A percentile compares a stretch with the other conserved stretches of the same genome.
Evolutionary conservation across 2,113 vertebrate genomes (phyloP).

Genomic region (Poeciliopsis prolifica): DNA sequence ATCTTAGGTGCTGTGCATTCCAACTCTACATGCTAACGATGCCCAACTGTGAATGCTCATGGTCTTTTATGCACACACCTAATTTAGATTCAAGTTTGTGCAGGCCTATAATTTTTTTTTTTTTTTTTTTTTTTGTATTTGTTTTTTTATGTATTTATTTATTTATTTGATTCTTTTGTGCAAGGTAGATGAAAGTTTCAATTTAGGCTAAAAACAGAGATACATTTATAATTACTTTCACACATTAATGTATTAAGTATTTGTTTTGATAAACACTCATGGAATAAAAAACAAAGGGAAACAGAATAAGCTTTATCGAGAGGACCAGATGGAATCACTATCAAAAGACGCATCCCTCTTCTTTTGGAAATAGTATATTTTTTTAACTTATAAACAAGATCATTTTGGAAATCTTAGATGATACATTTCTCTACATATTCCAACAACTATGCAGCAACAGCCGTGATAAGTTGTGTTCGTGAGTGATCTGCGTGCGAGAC

Average conservation of each 20-base stretch:
- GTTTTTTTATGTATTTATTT: not conserved
- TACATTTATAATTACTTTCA: not conserved
- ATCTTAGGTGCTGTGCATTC: too few species aligned
- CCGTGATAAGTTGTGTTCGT: not conserved
- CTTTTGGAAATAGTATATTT: too few species aligned
- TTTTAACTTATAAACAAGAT: constrained; percentile 13
- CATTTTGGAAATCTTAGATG: not conserved
- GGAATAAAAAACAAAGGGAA: too few species aligned
- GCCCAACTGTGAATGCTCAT: not conserved
- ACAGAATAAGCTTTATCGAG: too few species aligned
- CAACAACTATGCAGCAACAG: not conserved
- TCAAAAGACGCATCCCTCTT: too few species aligned
- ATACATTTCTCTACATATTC: too few species aligned
- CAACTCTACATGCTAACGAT: too few species aligned
- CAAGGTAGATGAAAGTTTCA: not conserved
- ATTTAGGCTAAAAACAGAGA: not conserved
- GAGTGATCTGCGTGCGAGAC: not conserved
- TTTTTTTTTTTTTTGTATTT: too few species aligned
- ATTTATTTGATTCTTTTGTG: too few species aligned
- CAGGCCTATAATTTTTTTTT: too few species aligned
- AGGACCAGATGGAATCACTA: too few species aligned
- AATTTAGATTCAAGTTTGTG: not conserved
- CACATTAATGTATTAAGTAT: not conserved
- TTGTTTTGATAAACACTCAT: too few species aligned
- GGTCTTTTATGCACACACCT: not conserved